Evolutionary conservation across 2,888 invertebrate species (phyloP).

Genomic region (Resseliella maxima): DNA sequence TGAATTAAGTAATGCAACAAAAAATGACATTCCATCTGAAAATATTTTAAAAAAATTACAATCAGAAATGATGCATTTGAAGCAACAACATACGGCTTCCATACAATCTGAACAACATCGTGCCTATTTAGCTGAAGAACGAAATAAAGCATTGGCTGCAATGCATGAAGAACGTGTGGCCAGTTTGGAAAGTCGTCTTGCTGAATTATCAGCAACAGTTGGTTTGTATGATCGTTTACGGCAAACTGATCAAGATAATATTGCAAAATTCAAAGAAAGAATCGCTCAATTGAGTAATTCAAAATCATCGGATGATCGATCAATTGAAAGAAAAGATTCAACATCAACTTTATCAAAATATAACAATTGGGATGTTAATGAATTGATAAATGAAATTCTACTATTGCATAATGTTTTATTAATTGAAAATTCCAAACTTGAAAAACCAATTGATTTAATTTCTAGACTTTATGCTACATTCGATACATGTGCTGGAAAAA

Average conservation of each 20-base stretch:
- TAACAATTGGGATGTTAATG: conserved; percentile 67
- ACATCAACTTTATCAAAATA: conserved; percentile 64
- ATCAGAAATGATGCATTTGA: conserved; percentile 77
- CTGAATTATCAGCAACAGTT: conserved; percentile 82
- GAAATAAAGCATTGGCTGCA: conserved; percentile 75
- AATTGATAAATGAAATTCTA: conserved; percentile 74
- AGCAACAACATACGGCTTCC: conserved; percentile 78
- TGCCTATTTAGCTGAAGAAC: conserved; percentile 78
- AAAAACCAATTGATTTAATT: conserved; percentile 73
- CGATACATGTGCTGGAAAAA: conserved; percentile 58
- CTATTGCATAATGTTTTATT: conserved; percentile 73
- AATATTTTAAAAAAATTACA: conserved; percentile 73
- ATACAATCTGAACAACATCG: conserved; percentile 80
- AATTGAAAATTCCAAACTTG: conserved; percentile 72
- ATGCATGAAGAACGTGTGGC: conserved; percentile 83
- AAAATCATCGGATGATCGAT: neutral
- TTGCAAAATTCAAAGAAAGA: conserved; percentile 72
- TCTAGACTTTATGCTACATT: conserved; percentile 68
- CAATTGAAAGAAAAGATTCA: neutral
- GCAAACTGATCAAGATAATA: conserved; percentile 78
- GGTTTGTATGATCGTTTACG: conserved; percentile 80
- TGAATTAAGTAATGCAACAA: conserved; percentile 62
- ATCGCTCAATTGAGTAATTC: conserved; percentile 59
- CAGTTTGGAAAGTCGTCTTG: conserved; percentile 78
- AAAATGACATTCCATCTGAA: conserved; percentile 61